These are phyloP conservation scores for Pseudomyrmex concolor DNA, from an alignment of 1,140 invertebrate species.

Conservation along the genomic window DNA sequence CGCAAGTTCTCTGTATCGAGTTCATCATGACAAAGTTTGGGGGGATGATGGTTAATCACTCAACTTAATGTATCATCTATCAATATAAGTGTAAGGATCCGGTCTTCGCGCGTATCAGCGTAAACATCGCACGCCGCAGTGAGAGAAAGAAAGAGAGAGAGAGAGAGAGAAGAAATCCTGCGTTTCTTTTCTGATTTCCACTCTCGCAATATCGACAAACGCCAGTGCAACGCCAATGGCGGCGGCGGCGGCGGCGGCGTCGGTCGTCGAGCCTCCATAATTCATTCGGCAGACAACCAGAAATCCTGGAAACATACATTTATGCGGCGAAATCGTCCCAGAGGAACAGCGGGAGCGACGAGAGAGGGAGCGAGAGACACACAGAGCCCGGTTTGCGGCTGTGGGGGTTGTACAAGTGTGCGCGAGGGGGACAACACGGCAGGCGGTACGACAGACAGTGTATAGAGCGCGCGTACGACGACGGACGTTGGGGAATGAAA, in stretches of 20 bases:
- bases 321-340: constrained; percentile 72
- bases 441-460: constrained; percentile 16
- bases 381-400: constrained; percentile 31
- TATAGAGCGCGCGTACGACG: background rate
- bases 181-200: constrained; percentile 52
- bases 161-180: constrained; percentile 7
- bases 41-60: constrained; percentile 29
- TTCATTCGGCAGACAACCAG: constrained; percentile 79
- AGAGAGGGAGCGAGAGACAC: constrained; percentile 37
- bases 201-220: constrained; percentile 54
- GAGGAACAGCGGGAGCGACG: constrained; percentile 44
- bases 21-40: constrained; percentile 14
- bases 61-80: constrained; percentile 23
- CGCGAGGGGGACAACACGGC: background rate
- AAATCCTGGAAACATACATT: constrained; percentile 81
- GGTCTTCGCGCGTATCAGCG: background rate
- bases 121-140: constrained; percentile 48
- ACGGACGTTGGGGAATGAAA: constrained; percentile 32
- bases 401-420: constrained; percentile 45
- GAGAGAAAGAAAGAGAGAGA: background rate
- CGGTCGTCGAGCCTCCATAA: constrained; percentile 73
- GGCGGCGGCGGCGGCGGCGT: constrained; percentile 14
- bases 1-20: constrained; percentile 12
- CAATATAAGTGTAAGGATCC: constrained; percentile 34
- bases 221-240: constrained; percentile 49